Conservation (phyloP, 1,140 invertebrate genomes). For the Himalopsyche phryganea region DNA sequence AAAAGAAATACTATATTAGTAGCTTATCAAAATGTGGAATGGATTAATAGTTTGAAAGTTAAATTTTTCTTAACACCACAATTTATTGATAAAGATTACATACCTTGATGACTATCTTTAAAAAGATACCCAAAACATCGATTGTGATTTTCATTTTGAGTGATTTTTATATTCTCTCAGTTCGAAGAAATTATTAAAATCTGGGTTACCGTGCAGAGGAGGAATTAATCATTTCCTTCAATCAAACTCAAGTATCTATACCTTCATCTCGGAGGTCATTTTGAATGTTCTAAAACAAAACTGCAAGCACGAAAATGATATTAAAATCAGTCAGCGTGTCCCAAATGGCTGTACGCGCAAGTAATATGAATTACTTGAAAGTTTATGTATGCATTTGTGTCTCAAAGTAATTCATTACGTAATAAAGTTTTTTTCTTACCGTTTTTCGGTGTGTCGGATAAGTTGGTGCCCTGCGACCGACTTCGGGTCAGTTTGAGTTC, state of each 20-base stretch:
- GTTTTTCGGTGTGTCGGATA: conserved; percentile 18
- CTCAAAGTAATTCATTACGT: conserved; percentile 23
- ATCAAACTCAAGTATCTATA: not conserved
- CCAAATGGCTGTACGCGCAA: too few species aligned
- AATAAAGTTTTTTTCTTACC: conserved; percentile 25
- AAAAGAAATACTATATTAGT: too few species aligned
- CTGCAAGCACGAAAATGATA: too few species aligned
- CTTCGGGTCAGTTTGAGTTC: conserved; percentile 19
- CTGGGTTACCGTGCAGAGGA: not conserved
- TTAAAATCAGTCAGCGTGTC: too few species aligned
- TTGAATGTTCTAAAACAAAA: too few species aligned
- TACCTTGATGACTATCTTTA: conserved; percentile 52
- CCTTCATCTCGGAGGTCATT: too few species aligned
- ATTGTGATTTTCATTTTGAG: conserved; percentile 52
- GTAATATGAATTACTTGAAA: too few species aligned
- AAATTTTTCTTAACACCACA: too few species aligned
- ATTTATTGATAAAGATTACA: conserved; percentile 11
- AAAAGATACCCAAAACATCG: conserved; percentile 50
- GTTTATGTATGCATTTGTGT: conserved; percentile 11
- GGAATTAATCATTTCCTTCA: not conserved
- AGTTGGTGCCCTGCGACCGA: conserved; percentile 15
- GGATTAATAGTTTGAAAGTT: too few species aligned
- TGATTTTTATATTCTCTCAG: conserved; percentile 29
- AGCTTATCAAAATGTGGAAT: too few species aligned
- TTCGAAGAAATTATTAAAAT: not conserved